A percentile compares a stretch with the other conserved stretches of the same genome.
Evolutionary conservation across 1,140 invertebrate species (phyloP).

Genomic region (Aphidius ervi): DNA sequence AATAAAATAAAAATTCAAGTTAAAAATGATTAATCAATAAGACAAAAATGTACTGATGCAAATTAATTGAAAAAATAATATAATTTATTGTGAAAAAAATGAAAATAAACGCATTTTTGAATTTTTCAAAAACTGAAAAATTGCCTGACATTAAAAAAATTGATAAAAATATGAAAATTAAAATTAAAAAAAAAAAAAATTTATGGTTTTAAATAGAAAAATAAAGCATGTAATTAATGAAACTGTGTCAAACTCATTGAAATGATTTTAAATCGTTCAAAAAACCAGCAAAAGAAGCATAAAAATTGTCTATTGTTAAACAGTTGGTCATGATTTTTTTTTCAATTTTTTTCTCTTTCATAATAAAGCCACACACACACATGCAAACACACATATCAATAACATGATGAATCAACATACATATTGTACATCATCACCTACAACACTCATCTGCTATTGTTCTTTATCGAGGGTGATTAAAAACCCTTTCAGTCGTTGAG

Average conservation of each 20-base stretch:
- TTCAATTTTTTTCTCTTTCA: background rate
- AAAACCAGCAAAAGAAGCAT: constrained; percentile 20
- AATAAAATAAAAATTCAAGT: too few relatives aligned
- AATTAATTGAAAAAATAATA: too few relatives aligned
- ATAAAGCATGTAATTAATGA: too few relatives aligned
- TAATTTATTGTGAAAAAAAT: too few relatives aligned
- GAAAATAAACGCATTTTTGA: too few relatives aligned
- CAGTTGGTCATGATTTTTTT: constrained; percentile 12
- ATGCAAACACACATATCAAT: constrained; percentile 5
- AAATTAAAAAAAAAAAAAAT: too few relatives aligned
- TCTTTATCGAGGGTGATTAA: constrained; percentile 34
- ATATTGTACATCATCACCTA: constrained; percentile 7
- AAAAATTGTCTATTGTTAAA: constrained; percentile 11
- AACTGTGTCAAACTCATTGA: background rate
- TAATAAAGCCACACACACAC: too few relatives aligned
- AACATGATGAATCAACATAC: constrained; percentile 25
- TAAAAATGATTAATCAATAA: too few relatives aligned
- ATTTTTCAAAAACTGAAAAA: too few relatives aligned
- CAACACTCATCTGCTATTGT: constrained; percentile 24
- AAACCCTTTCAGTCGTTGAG: constrained; percentile 31
- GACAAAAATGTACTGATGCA: too few relatives aligned
- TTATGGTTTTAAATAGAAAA: too few relatives aligned
- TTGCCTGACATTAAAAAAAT: too few relatives aligned
- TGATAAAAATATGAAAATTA: constrained; percentile 12
- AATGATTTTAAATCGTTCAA: constrained; percentile 21